These are phyloP conservation scores for Pipistrellus nathusii DNA, from an alignment of 2,797 vertebrate species.

Conservation along the genomic window DNA sequence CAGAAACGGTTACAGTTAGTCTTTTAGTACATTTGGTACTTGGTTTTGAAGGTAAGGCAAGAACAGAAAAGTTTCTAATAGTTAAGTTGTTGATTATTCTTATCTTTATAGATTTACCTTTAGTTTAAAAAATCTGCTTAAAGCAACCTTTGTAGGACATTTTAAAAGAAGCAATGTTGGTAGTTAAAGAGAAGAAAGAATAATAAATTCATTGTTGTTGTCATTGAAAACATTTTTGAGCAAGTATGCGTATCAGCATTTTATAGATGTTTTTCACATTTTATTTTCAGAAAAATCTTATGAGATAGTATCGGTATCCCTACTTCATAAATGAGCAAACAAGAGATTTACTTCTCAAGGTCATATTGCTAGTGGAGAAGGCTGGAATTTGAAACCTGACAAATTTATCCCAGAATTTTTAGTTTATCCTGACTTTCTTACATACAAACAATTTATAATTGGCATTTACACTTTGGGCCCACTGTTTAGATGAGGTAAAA, in stretches of 20 bases:
- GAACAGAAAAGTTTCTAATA: constrained; percentile 40
- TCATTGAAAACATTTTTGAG: constrained; percentile 51
- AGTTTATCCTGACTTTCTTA: constrained; percentile 3
- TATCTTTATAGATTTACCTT: constrained; percentile 46
- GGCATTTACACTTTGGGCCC: constrained; percentile 14
- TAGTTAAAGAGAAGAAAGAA: constrained; percentile 38
- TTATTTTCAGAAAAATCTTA: constrained; percentile 24
- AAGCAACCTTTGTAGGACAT: constrained; percentile 17
- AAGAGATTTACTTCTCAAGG: not conserved
- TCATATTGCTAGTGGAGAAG: not conserved
- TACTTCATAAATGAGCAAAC: constrained; percentile 51
- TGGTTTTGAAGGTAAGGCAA: constrained; percentile 40
- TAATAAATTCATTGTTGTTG: constrained; percentile 31
- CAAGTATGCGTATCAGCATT: constrained; percentile 16
- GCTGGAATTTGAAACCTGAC: constrained; percentile 47
- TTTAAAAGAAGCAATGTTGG: constrained; percentile 33
- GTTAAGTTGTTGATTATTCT: constrained; percentile 44
- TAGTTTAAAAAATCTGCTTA: constrained; percentile 23
- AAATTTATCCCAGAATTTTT: constrained; percentile 47
- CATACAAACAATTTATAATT: constrained; percentile 48
- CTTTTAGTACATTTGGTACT: constrained; percentile 40
- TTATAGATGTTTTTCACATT: constrained; percentile 38
- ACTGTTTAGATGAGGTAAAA: constrained; percentile 12
- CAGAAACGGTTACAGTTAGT: constrained; percentile 1
- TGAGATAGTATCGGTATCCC: not conserved